Base-by-base conservation (phyloP, 2,888 invertebrate genomes). In the Slavum lentiscoides region DNA sequence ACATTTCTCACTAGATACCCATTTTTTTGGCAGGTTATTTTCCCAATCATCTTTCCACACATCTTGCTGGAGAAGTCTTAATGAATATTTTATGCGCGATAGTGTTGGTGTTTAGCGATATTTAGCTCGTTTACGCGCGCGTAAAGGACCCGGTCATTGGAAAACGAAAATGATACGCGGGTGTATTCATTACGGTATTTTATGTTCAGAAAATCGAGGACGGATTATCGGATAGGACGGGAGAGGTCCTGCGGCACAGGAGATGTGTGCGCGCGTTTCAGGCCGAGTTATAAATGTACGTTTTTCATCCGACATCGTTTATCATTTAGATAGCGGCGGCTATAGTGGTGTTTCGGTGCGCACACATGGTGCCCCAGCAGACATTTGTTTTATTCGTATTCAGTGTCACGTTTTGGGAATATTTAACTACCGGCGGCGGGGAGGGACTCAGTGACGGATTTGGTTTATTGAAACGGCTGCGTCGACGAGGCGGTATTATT, bases 391-490 rank as follows among this genome's bases (percentile, higher is more conserved):
- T 64, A 64, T 74, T 74, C 53, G 62, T 64, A 64, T 74, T 74
- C 74, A n/a, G 74, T 17, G 74, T 64, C 74, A 74, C 64, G 74
- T 74, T 74, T 74, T 64, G 30, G 30, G 64, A 64, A 74, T 74
- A 49, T 55, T 58, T 37, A 5, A 8, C 3, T 15, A 4, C 2
- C 15, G 30, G 15, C 15, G 61, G 17, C 43, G 13, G 43, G 61
- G 23, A n/a, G 43, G 13, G 67, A 17, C 15, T 21, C 15, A 37
- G n/a, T 64, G 53, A 74, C 62, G 37, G 64, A 64, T 74, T 74
- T 37, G 64, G 74, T 64, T 74, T 74, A 64, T 74, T 64, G 74
- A 74, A 64, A 23, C 62, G n/a, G 30, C 19, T 30, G 13, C 30
- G 30, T 30, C 13, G 30, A n/a, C n/a, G n/a, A n/a, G n/a, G 30